Conservation (phyloP, 2,888 invertebrate species). For the Hydrotaea diabolus region DNA sequence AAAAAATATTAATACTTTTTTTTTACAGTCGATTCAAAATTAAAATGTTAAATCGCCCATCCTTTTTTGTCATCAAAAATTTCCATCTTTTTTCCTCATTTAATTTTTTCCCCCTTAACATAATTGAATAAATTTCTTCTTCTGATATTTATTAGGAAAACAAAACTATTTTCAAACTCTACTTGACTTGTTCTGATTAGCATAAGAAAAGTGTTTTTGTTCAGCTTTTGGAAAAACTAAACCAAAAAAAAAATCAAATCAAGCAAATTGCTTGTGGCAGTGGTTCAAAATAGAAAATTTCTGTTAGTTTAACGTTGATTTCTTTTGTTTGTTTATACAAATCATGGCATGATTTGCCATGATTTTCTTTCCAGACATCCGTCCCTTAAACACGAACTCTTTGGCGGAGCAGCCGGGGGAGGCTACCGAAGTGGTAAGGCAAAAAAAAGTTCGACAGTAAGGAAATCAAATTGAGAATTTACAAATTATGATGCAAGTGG, state of each 20-base stretch:
- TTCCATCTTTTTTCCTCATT: no score
- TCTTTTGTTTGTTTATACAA: conserved; percentile 56
- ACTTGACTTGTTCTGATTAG: conserved; percentile 58
- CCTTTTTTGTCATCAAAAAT: no score
- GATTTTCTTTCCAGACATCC: neutral
- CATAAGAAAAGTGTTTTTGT: conserved; percentile 59
- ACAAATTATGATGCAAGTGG: conserved; percentile 65
- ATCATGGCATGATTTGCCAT: conserved; percentile 52
- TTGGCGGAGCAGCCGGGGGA: neutral
- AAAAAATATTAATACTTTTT: no score
- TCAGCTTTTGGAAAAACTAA: neutral
- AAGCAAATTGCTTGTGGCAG: conserved; percentile 52
- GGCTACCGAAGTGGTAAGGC: neutral
- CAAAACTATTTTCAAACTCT: conserved; percentile 31
- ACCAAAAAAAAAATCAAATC: conserved; percentile 31
- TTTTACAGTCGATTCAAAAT: no score
- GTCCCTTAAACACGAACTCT: conserved; percentile 57
- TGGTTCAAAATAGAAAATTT: conserved; percentile 50
- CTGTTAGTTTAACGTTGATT: conserved; percentile 54
- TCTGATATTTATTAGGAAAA: neutral
- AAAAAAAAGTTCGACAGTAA: conserved; percentile 35
- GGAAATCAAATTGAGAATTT: conserved; percentile 52
- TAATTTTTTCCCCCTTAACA: neutral
- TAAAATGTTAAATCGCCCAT: no score
- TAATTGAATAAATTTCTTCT: neutral